A percentile compares a stretch with the other conserved stretches of the same genome.
Conservation (phyloP, 2,888 invertebrate genomes). For the Tiliacea citrago region DNA sequence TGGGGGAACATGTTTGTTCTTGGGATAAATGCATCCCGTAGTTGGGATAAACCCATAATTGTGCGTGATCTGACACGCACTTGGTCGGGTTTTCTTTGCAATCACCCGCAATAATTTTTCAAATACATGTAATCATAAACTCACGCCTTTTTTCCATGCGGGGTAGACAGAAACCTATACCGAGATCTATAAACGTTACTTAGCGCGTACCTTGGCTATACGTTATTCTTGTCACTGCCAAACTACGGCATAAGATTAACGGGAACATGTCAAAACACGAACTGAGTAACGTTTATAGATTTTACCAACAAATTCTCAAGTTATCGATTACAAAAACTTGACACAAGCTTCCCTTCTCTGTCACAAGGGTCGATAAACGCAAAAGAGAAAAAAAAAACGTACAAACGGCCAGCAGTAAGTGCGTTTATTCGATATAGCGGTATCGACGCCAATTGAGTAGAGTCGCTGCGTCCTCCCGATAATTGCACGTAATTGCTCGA, state of each 20-base stretch:
- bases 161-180: neutral
- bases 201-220: too few species aligned
- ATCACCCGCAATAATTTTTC: neutral
- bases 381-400: constrained; percentile 27
- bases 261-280: too few species aligned
- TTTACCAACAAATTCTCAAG: neutral
- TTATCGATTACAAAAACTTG: neutral
- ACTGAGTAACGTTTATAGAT: too few species aligned
- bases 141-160: neutral
- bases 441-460: constrained; percentile 75
- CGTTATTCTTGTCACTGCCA: too few species aligned
- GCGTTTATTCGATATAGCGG: constrained; percentile 73
- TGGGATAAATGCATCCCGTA: too few species aligned
- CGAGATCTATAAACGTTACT: too few species aligned
- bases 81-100: too few species aligned
- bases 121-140: neutral
- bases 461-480: constrained; percentile 71
- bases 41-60: too few species aligned
- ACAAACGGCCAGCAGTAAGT: constrained; percentile 56
- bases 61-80: too few species aligned
- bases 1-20: too few species aligned
- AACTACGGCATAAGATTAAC: too few species aligned
- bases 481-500: constrained; percentile 78
- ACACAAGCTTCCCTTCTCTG: neutral
- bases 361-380: constrained; percentile 40